phyloP scores from a whole-genome alignment of 2,113 vertebrate genomes.

The Pelvicachromis taeniatus region DNA sequence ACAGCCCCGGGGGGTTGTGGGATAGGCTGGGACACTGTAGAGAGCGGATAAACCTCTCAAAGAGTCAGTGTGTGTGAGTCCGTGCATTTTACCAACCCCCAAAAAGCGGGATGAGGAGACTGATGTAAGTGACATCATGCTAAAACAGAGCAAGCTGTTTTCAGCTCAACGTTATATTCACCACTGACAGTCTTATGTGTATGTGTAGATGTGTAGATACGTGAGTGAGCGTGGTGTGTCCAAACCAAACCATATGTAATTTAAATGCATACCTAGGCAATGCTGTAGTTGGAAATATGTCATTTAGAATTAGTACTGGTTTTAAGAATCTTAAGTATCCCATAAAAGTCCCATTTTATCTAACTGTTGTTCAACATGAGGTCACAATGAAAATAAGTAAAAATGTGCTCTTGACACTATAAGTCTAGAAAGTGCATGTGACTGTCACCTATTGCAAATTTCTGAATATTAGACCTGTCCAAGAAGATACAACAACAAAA shows the following conservation, averaged over 20 bases:
- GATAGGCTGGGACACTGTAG: constrained; percentile 41
- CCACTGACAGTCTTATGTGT: background rate
- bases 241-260: background rate
- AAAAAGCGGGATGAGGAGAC: background rate
- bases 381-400: background rate
- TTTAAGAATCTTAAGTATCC: background rate
- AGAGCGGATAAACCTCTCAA: constrained; percentile 26
- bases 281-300: background rate
- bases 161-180: background rate
- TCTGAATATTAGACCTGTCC: background rate
- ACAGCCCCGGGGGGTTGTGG: constrained; percentile 37
- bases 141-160: constrained; percentile 35
- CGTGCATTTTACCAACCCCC: background rate
- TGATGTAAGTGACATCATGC: constrained; percentile 13
- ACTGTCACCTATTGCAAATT: background rate
- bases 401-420: background rate
- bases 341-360: background rate
- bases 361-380: background rate
- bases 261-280: background rate
- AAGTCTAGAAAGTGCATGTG: background rate
- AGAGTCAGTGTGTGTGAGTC: background rate
- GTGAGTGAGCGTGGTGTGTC: background rate
- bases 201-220: background rate
- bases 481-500: background rate
- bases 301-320: background rate